phyloP scores from a whole-genome alignment of 2,113 vertebrate species.

The Suricata suricatta region DNA sequence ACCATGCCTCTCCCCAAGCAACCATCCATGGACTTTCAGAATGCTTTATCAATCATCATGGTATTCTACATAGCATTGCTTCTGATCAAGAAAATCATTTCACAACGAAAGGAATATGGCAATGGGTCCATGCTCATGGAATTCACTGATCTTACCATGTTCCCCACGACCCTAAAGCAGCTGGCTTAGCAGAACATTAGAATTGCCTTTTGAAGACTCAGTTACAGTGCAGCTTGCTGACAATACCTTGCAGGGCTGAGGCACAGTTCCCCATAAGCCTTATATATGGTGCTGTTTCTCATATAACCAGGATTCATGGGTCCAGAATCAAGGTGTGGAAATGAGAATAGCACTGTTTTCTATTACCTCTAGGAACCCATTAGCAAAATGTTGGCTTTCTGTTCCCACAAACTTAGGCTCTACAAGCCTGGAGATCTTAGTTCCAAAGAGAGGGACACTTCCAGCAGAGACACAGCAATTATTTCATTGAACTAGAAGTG shows the following conservation, averaged over 20 bases:
- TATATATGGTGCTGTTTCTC: neutral
- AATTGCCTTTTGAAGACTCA: neutral
- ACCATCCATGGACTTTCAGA: neutral
- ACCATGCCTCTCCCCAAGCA: neutral
- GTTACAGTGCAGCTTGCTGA: neutral
- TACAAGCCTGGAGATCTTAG: neutral
- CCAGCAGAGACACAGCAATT: neutral
- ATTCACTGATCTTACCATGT: neutral
- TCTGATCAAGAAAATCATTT: neutral
- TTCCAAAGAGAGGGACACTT: neutral
- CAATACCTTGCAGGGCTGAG: neutral
- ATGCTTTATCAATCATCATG: neutral
- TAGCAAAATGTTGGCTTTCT: neutral
- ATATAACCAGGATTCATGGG: neutral
- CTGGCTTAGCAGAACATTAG: neutral
- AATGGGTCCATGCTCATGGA: neutral
- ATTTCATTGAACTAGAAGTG: neutral
- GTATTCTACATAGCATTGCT: neutral
- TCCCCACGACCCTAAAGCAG: neutral
- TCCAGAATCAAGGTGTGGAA: neutral
- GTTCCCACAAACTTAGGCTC: neutral
- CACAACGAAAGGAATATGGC: neutral
- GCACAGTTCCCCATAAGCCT: neutral
- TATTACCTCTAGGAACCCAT: neutral
- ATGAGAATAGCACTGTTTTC: neutral